phyloP scores from a whole-genome alignment of 2,113 vertebrate species.

The Pedetes capensis region DNA sequence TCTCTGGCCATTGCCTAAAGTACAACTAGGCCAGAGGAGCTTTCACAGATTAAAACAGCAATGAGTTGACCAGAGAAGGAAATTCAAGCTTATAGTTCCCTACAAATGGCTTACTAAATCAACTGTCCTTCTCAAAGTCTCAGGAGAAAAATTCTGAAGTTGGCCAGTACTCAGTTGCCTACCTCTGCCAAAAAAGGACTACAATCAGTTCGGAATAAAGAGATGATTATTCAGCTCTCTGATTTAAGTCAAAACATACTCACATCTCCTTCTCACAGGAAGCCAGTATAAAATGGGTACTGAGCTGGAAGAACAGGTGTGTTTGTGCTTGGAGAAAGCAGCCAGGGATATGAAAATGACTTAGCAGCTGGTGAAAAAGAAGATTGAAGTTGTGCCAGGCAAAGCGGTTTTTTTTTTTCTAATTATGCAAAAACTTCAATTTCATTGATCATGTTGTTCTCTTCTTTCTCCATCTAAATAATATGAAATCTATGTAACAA shows the following conservation, averaged over 20 bases:
- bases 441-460: slow-evolving; percentile 82
- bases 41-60: neutral
- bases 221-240: slow-evolving; percentile 67
- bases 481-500: slow-evolving; percentile 61
- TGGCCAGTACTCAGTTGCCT: neutral
- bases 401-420: slow-evolving; percentile 78
- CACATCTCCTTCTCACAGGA: slow-evolving; percentile 73
- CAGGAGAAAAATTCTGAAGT: slow-evolving; percentile 16
- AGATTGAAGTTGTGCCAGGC: slow-evolving; percentile 86
- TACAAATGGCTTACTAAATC: slow-evolving; percentile 36
- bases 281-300: slow-evolving; percentile 83
- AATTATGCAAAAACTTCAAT: slow-evolving; percentile 85
- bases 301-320: slow-evolving; percentile 87
- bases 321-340: slow-evolving; percentile 84
- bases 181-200: slow-evolving; percentile 43
- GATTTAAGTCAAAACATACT: slow-evolving; percentile 78
- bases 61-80: neutral
- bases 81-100: neutral
- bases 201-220: slow-evolving; percentile 62
- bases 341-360: slow-evolving; percentile 85
- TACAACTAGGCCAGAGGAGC: neutral
- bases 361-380: slow-evolving; percentile 87
- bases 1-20: neutral
- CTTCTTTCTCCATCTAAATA: slow-evolving; percentile 72
- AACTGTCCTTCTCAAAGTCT: neutral